phyloP scores from a whole-genome alignment of 1,140 invertebrate species.

The Drosophila arawakana region DNA sequence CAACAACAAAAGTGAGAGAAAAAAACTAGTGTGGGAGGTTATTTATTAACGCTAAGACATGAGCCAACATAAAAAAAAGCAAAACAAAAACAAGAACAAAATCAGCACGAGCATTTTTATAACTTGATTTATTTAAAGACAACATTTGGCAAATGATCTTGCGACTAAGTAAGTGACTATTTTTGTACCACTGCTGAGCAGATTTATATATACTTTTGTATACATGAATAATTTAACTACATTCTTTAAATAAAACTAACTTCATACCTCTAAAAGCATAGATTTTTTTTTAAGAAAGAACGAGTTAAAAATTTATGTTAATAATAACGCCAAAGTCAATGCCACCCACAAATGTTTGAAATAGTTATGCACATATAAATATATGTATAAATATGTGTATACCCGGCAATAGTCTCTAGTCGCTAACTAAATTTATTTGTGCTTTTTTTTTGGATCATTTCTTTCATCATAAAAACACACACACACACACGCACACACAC shows the following conservation, averaged over 20 bases:
- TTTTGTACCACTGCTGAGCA: constrained; percentile 30
- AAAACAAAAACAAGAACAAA: constrained; percentile 38
- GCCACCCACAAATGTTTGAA: constrained; percentile 43
- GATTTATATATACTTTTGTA: constrained; percentile 12
- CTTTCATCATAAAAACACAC: constrained; percentile 56
- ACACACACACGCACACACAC: constrained; percentile 34
- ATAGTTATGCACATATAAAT: constrained; percentile 11
- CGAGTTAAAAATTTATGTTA: constrained; percentile 52
- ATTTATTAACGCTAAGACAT: constrained; percentile 69
- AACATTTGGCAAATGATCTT: constrained; percentile 63
- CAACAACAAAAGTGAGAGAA: not conserved
- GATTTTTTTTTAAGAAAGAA: constrained; percentile 15
- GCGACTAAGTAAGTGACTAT: constrained; percentile 47
- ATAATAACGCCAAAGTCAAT: constrained; percentile 65
- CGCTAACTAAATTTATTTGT: constrained; percentile 62
- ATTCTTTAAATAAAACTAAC: too few relatives aligned
- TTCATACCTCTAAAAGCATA: constrained; percentile 19
- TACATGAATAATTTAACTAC: too few relatives aligned
- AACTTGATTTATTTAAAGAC: constrained; percentile 79
- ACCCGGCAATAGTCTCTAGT: constrained; percentile 39
- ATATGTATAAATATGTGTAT: constrained; percentile 26
- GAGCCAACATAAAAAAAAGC: constrained; percentile 41
- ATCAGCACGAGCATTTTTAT: constrained; percentile 72
- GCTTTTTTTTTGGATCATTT: constrained; percentile 66
- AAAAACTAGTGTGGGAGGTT: constrained; percentile 63